Evolutionary conservation across 2,888 invertebrate genomes (phyloP), one percentile per base, ranked within the genome.

Genomic region (Andrena minutula): DNA sequence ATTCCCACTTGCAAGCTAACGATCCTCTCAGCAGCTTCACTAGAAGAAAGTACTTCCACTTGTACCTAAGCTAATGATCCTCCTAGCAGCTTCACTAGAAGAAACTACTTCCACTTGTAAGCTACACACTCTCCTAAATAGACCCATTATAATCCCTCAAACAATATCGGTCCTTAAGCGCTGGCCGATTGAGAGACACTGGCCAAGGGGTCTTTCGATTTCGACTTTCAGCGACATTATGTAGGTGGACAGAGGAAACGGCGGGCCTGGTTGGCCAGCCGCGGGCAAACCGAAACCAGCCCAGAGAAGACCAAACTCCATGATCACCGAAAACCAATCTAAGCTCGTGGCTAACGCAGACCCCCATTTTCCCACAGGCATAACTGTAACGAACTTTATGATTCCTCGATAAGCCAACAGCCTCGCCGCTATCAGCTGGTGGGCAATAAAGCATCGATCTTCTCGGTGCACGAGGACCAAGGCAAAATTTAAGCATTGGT

Each of bases 151-250:
- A 41, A 16, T 10, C 23, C 26, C 23, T 20, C 0, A 23, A 23
- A 26, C 26, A 56, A 4, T 56, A 20, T 10, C 56, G 8, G 56
- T 23, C 41, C 4, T 41, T 10, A 23, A 56, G 1, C 56, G n/a
- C 7, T n/a, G 28, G 26, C 47, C 51, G 47, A 68, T 72, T 75
- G 79, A 61, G 66, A 83, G 77, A 58, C 69, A 77, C 80, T 78
- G 74, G 49, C 8, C 30, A 12, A 30, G 51, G 64, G 12, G 71
- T 32, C 74, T 49, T 51, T 47, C 66, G 51, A 71, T 75, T 71
- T 76, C 83, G 86, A 87, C 86, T 89, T 89, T 89, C 89, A 82
- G 83, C 83, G 75, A 78, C 76, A 82, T 69, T 74, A 85, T 68
- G 85, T 87, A 85, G 82, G 82, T 83, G 85, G 84, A 76, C 77